Conservation (phyloP, 1,140 invertebrate genomes). For the Tetragnatha versicolor region DNA sequence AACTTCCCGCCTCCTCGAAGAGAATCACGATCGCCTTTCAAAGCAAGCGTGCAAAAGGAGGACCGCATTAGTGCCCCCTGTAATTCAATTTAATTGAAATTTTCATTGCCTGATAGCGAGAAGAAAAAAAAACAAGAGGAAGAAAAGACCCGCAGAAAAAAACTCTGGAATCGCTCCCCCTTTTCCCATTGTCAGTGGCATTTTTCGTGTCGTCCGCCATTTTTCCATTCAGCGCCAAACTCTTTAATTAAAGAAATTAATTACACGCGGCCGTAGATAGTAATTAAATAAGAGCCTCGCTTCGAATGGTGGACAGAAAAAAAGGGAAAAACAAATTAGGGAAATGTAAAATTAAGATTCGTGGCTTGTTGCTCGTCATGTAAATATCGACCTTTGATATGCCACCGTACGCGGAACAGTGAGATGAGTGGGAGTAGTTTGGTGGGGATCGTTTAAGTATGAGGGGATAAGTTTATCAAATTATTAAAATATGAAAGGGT, state of each 20-base stretch:
- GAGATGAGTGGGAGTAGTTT: too few species aligned
- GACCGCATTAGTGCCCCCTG: too few species aligned
- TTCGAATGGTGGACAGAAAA: neutral
- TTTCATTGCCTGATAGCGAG: neutral
- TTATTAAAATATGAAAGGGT: too few species aligned
- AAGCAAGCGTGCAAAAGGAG: too few species aligned
- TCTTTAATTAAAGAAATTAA: slow-evolving; percentile 45
- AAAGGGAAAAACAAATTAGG: slow-evolving; percentile 10
- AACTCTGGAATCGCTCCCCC: neutral
- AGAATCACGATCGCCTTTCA: too few species aligned
- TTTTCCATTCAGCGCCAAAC: slow-evolving; percentile 28
- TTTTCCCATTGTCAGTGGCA: slow-evolving; percentile 12
- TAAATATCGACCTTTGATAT: slow-evolving; percentile 46
- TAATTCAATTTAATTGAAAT: slow-evolving; percentile 29
- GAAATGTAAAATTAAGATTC: slow-evolving; percentile 40
- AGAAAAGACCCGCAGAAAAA: neutral
- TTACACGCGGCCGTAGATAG: slow-evolving; percentile 34
- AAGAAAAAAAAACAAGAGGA: neutral
- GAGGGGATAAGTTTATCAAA: too few species aligned
- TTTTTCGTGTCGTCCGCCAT: neutral
- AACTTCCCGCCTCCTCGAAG: too few species aligned
- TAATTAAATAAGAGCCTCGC: slow-evolving; percentile 41
- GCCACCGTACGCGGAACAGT: too few species aligned
- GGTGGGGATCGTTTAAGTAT: too few species aligned
- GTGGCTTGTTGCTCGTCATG: slow-evolving; percentile 29